Base-by-base conservation (phyloP, 2,113 vertebrate species). In the Paralichthys olivaceus region DNA sequence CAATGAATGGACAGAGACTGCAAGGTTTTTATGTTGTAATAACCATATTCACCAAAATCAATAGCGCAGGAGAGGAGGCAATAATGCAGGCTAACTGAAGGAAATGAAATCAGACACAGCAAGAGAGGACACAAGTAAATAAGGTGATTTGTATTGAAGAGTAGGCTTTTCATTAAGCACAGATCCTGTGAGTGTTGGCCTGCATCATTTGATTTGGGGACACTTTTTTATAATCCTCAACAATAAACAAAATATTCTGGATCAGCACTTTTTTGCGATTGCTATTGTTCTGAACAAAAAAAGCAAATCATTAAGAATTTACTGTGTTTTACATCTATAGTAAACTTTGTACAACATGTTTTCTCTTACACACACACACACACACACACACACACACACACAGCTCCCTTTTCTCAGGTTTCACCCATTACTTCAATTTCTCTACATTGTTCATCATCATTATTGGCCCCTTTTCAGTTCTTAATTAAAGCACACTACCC, bases 401-500 rank as follows among this genome's bases (percentile, higher is more conserved):
- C 12, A 40, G 37, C 37, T n/a, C 49, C 49, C 8, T 1, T 53
- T 53, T 69, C 13, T 74, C 51, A 59, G 56, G 72, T 77, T 84
- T 51, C 64, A 62, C 29, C 69, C 37, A 63, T 64, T 72, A 71
- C 70, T 80, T 85, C 14, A 70, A 32, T 90, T 84, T 79, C 81
- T 75, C 49, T 72, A 56, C 66, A 69, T 56, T 81, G 73, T 86
- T 84, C 86, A 76, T 88, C 72, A 87, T 86, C 86, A 77, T 84
- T 83, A 89, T 90, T 91, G 75, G 77, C 76, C 82, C 85, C 77
- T 79, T 89, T 90, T 91, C 75, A 90, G 77, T 82, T 91, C 95
- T 98, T 99, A 98, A 99, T 99, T 98, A 99, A 99, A 98, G 96
- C 95, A 94, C 94, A 94, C 95, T 91, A 93, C 93, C 90, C 79